Conservation (phyloP, 2,888 invertebrate genomes). For the Drosophila putrida region DNA sequence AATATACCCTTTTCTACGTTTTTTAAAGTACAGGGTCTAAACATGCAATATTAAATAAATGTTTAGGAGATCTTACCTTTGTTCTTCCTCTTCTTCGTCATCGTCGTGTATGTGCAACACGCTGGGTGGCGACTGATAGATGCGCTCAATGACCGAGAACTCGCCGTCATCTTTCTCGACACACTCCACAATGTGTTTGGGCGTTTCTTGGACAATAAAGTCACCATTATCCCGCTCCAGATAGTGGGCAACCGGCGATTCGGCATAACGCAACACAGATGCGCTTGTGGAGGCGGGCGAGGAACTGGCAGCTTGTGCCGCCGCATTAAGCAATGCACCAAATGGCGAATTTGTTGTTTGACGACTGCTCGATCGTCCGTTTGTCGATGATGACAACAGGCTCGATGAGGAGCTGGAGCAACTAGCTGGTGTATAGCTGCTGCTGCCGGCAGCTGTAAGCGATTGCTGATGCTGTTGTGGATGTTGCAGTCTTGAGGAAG, state of each 20-base stretch:
- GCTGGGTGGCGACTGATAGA: constrained; percentile 85
- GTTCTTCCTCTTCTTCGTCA: constrained; percentile 71
- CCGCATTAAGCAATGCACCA: constrained; percentile 72
- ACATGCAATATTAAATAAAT: no score
- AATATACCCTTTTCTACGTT: no score
- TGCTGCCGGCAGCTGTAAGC: constrained; percentile 24
- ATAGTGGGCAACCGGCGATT: constrained; percentile 85
- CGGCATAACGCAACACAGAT: constrained; percentile 84
- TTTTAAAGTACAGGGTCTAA: no score
- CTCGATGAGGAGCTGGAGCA: constrained; percentile 33
- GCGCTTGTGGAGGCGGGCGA: constrained; percentile 78
- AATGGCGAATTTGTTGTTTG: constrained; percentile 80
- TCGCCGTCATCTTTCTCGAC: constrained; percentile 85
- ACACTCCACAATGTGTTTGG: constrained; percentile 85
- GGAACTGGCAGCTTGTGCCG: constrained; percentile 69
- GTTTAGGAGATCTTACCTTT: constrained; percentile 25
- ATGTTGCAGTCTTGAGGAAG: constrained; percentile 46
- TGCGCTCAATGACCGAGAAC: constrained; percentile 85
- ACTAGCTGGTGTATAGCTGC: constrained; percentile 24
- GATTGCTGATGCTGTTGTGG: constrained; percentile 50
- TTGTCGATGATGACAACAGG: constrained; percentile 21
- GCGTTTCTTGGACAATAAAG: constrained; percentile 85
- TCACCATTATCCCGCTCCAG: constrained; percentile 85
- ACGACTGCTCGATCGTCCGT: constrained; percentile 45
- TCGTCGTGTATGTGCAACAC: constrained; percentile 85